Base-by-base conservation (phyloP, 2,888 invertebrate species). In the Ormyrus thymus region DNA sequence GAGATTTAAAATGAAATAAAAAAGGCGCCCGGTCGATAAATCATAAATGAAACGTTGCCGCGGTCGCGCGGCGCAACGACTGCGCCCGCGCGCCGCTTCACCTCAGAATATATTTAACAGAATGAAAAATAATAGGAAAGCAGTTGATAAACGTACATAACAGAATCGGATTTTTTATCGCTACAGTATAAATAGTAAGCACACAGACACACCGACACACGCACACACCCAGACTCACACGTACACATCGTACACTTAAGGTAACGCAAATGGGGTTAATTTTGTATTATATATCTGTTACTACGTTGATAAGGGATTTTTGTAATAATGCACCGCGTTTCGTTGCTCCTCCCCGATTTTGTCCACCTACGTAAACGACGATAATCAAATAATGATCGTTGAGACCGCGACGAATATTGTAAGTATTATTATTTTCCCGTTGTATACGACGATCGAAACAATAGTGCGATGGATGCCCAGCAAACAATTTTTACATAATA, bases 401-500 rank as follows among this genome's bases (percentile, higher is more conserved):
- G 48, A 53, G 13, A 55, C 15, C 15, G 50, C 64, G 64, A 48
- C 64, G 13, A 15, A 48, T 55, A 45, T 43, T 29, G 8, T 45
- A 64, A n/a, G 15, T 55, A 70, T 58, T 76, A 70, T 75, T 70
- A 76, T 76, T 79, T 79, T 51, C 43, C 62, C 29, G 62, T 80
- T 73, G 62, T 73, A 76, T 43, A 71, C 58, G n/a, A 72, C 45
- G 58, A 70, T 45, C 29, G 29, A 15, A 80, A 74, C 78, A 81
- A 81, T 81, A 81, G 76, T 68, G 61, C 69, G 61, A 86, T 86
- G 84, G 86, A 89, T 89, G 89, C 89, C 89, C 89, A 90, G 89
- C 64, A 55, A 53, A 76, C 55, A 59, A 70, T 56, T 80, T 80
- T 75, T 80, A 76, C 66, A 76, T 46, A 15, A 73, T 76, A 72